phyloP scores from a whole-genome alignment of 2,888 invertebrate species.

The Cremastinae sp. region DNA sequence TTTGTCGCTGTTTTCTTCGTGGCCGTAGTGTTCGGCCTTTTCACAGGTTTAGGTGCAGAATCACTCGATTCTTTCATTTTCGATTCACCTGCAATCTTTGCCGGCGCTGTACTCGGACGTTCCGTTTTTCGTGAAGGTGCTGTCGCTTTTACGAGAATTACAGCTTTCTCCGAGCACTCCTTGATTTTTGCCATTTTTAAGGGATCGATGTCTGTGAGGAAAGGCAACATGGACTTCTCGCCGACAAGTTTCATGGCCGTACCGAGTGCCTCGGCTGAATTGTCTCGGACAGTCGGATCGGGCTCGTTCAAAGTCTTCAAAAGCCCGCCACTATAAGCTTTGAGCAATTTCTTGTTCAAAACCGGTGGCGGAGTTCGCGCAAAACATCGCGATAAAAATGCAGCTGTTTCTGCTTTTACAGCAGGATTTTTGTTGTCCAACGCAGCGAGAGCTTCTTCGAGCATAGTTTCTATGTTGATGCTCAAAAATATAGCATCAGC shows the following conservation, averaged over 20 bases:
- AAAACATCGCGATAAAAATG: conserved; percentile 92
- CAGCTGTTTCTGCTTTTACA: conserved; percentile 92
- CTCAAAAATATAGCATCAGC: conserved; percentile 93
- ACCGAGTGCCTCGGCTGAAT: conserved; percentile 95
- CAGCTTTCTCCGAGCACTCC: conserved; percentile 96
- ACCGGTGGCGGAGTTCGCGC: conserved; percentile 89
- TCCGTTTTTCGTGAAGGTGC: conserved; percentile 83
- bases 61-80: conserved; percentile 57
- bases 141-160: conserved; percentile 88
- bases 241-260: conserved; percentile 96
- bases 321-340: conserved; percentile 89
- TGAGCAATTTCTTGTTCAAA: conserved; percentile 94
- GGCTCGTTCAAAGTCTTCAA: conserved; percentile 90
- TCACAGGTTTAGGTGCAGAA: conserved; percentile 56
- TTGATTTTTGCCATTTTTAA: conserved; percentile 96
- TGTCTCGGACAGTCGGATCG: conserved; percentile 95
- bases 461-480: conserved; percentile 89
- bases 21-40: conserved; percentile 71
- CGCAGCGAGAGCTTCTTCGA: conserved; percentile 92
- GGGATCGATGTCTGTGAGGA: conserved; percentile 93
- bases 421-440: conserved; percentile 95
- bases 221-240: conserved; percentile 93
- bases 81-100: conserved; percentile 76
- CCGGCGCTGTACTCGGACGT: conserved; percentile 82
- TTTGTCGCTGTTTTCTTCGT: conserved; percentile 75